These are phyloP conservation scores for Sarcophaga carnaria DNA, from an alignment of 2,888 invertebrate genomes.

Conservation along the genomic window DNA sequence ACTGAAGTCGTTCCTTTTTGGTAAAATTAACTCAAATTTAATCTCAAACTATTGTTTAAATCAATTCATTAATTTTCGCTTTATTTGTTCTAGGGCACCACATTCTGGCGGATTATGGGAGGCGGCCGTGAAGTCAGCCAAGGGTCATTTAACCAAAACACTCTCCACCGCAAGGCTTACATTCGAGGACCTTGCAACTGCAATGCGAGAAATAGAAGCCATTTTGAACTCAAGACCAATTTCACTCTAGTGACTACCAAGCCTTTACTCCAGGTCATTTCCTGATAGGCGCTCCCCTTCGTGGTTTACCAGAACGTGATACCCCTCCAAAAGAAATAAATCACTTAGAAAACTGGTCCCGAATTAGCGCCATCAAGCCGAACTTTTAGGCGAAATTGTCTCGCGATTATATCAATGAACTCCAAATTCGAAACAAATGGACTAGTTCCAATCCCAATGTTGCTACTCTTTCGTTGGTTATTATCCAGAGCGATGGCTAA, in stretches of 20 bases:
- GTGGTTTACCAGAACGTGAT: constrained; percentile 8
- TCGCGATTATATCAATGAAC: constrained; percentile 22
- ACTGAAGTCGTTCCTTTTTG: constrained; percentile 6
- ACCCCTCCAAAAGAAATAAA: background rate
- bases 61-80: constrained; percentile 21
- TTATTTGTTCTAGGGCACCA: constrained; percentile 48
- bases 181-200: constrained; percentile 49
- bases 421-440: constrained; percentile 34
- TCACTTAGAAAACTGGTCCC: constrained; percentile 28
- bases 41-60: constrained; percentile 45
- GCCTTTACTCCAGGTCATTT: constrained; percentile 52
- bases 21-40: constrained; percentile 5
- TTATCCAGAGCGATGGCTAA: constrained; percentile 24
- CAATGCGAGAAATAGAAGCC: constrained; percentile 52
- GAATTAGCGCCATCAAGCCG: constrained; percentile 29
- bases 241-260: constrained; percentile 30
- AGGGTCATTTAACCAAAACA: constrained; percentile 36
- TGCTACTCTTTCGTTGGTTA: background rate
- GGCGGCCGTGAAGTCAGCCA: constrained; percentile 17
- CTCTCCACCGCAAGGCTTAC: constrained; percentile 34
- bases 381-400: constrained; percentile 26
- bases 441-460: constrained; percentile 18
- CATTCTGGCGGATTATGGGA: constrained; percentile 47
- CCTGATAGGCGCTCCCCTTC: constrained; percentile 23
- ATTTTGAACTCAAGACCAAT: background rate